Evolutionary conservation across 2,113 vertebrate genomes (phyloP).

Genomic region (Paracanthobrama guichenoti): DNA sequence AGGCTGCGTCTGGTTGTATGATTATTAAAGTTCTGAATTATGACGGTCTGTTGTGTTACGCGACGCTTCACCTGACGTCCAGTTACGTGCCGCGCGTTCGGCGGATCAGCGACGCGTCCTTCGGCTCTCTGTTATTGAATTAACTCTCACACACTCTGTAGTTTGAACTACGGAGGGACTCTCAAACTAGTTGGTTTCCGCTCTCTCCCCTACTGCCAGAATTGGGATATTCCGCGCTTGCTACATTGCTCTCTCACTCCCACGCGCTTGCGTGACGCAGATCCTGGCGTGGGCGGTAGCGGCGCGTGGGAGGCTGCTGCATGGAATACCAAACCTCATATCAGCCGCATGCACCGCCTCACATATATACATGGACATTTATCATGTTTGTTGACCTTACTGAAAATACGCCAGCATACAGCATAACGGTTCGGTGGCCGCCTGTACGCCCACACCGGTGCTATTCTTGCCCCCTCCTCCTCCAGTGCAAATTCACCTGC

Average conservation of each 20-base stretch:
- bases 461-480: slow-evolving; percentile 50
- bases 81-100: slow-evolving; percentile 25
- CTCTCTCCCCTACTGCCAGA: slow-evolving; percentile 68
- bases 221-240: slow-evolving; percentile 78
- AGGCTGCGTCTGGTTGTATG: not conserved
- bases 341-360: slow-evolving; percentile 46
- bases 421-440: slow-evolving; percentile 37
- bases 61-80: slow-evolving; percentile 49
- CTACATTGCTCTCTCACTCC: slow-evolving; percentile 70
- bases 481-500: slow-evolving; percentile 46
- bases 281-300: slow-evolving; percentile 72
- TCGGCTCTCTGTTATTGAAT: slow-evolving; percentile 37
- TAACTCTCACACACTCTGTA: slow-evolving; percentile 41
- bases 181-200: slow-evolving; percentile 56
- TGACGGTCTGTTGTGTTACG: not conserved
- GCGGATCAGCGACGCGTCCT: slow-evolving; percentile 18
- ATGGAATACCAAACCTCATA: slow-evolving; percentile 62
- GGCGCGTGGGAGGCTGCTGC: slow-evolving; percentile 68
- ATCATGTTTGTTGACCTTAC: slow-evolving; percentile 42
- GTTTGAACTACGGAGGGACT: slow-evolving; percentile 47
- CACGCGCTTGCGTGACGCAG: slow-evolving; percentile 77
- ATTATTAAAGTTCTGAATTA: not conserved
- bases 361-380: slow-evolving; percentile 38
- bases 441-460: slow-evolving; percentile 46
- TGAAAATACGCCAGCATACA: slow-evolving; percentile 38